Base-by-base conservation (phyloP, 2,113 vertebrate species). In the Urocolius indicus region DNA sequence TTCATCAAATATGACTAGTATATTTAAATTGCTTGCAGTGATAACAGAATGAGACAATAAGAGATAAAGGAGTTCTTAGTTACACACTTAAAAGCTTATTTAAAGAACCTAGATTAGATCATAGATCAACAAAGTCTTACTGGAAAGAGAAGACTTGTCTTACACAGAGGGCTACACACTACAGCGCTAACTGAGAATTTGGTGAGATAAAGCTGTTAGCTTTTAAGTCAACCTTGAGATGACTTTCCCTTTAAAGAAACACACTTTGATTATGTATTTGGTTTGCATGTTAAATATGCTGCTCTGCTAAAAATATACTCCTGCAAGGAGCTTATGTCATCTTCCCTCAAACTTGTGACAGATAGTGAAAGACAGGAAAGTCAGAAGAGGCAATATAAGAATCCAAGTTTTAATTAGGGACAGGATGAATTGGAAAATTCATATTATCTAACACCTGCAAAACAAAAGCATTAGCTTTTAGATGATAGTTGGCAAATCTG, bases 221-320 rank as follows among this genome's bases (percentile, higher is more conserved):
- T 95, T 97, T 96, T 84, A 92, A 84, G 93, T 93, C 97, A 97
- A 97, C 95, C 96, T 98, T 92, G 84, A 93, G 74, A 88, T 97
- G 96, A 96, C 96, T 96, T 90, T 97, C 74, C 30, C 74, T 93
- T 95, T 43, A 96, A 97, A 97, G 82, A 88, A n/a, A 20, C 45
- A 27, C 36, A 32, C 69, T 96, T 95, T 95, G 82, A 93, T 93
- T 90, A 84, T 82, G 79, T 94, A 75, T 92, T 94, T 83, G 77
- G 63, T 82, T 86, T 90, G 71, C 85, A 96, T 93, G 87, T 95
- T 96, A 97, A 94, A 88, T 89, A 96, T 97, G 95, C 79, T 96
- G 29, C 87, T 97, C 74, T 77, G 86, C 85, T 97, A 87, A 93
- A 96, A 94, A 93, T 84, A 80, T 67, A 86, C 32, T 66, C 87